phyloP scores from a whole-genome alignment of 2,888 invertebrate species.

The Yponomeuta evonymella region DNA sequence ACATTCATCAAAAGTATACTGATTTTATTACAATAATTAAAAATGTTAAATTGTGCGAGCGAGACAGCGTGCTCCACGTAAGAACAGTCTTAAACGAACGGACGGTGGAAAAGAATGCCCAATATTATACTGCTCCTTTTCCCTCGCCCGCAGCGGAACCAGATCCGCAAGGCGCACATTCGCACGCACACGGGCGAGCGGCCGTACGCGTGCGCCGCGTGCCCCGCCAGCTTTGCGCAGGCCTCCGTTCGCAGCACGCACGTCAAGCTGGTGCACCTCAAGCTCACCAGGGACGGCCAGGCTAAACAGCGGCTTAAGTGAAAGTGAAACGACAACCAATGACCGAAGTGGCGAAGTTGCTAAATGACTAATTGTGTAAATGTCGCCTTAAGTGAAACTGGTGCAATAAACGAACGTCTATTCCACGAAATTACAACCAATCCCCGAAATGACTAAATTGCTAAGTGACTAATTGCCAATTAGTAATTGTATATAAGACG shows the following conservation, averaged over 20 bases:
- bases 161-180: slow-evolving; percentile 49
- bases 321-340: neutral
- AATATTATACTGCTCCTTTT: neutral
- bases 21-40: too few relatives aligned
- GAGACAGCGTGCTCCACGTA: too few relatives aligned
- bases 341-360: neutral
- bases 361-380: neutral
- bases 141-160: slow-evolving; percentile 39
- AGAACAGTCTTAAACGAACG: too few relatives aligned
- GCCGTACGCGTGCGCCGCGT: slow-evolving; percentile 51
- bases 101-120: too few relatives aligned
- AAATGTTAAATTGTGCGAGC: too few relatives aligned
- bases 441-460: too few relatives aligned
- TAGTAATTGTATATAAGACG: too few relatives aligned
- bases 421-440: too few relatives aligned
- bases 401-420: too few relatives aligned
- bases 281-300: slow-evolving; percentile 45
- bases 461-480: too few relatives aligned
- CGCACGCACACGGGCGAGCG: slow-evolving; percentile 62
- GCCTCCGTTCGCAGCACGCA: slow-evolving; percentile 48
- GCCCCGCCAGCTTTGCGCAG: slow-evolving; percentile 55
- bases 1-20: too few relatives aligned
- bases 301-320: slow-evolving; percentile 4
- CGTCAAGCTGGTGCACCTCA: slow-evolving; percentile 47
- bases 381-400: too few relatives aligned